Evolutionary conservation across 2,888 invertebrate species (phyloP), one percentile per base, ranked within the genome.

Genomic region (Priocnemis perturbator): DNA sequence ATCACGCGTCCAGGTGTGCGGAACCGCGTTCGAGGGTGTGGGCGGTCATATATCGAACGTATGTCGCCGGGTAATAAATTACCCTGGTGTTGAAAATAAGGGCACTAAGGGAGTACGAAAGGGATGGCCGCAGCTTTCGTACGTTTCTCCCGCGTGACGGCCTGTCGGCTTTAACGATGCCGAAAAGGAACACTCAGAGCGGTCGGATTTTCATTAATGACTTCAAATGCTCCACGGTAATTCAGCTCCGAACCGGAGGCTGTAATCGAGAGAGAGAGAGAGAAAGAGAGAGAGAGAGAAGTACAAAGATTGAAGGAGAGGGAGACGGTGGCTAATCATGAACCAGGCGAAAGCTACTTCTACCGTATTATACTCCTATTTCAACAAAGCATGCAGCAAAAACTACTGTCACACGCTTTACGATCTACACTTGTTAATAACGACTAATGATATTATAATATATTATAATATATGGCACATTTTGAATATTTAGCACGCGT

Each of bases 91-190:
- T 37, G 26, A 30, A 60, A 69, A 67, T 66, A 61, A 69, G 55
- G 37, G 37, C 37, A 37, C 37, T 37, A 37, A 37, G 37, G 37
- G 37, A 37, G 14, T 11, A 37, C 7, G 37, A 37, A 11, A 37
- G 11, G 37, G 37, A 37, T 48, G 5, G 17, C 15, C 5, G 23
- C 37, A 37, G 37, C 37, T 37, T 37, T 37, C 7, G 37, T 37
- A 11, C 37, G 37, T 11, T 11, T 1, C 56, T 17, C 17, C 1
- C 55, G 48, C 60, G 47, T 60, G 67, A 65, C 71, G 52, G 60
- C 59, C 65, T 68, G 64, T 73, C 76, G 63, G 67, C 71, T 67
- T 71, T 74, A 71, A 74, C 69, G 76, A 76, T 74, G 67, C 58
- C 56, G 50, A 15, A 69, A 67, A 65, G 67, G 60, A 37, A 37